Conservation (phyloP, 1,140 invertebrate species). For the Plutomurus gul region DNA sequence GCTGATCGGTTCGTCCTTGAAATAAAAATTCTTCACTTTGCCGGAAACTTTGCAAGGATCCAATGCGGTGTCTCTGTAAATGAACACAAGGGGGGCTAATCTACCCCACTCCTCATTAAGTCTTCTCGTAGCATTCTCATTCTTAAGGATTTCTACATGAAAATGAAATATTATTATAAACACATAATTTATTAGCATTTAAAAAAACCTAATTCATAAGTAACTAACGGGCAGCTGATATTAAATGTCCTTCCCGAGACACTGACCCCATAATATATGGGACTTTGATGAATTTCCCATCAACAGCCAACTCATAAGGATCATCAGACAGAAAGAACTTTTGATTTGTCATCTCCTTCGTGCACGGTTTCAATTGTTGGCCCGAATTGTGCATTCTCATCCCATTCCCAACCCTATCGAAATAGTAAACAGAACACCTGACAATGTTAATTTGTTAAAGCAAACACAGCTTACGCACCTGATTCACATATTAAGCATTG, state of each 20-base stretch:
- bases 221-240: not conserved
- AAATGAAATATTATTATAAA: not conserved
- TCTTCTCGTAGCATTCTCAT: not conserved
- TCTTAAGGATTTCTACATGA: not conserved
- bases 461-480: not conserved
- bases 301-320: not conserved
- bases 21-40: constrained; percentile 9
- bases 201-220: not conserved
- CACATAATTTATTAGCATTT: not conserved
- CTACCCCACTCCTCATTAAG: not conserved
- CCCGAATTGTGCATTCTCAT: not conserved
- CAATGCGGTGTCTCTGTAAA: not conserved
- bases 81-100: not conserved
- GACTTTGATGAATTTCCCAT: constrained; percentile 28
- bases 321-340: constrained; percentile 10
- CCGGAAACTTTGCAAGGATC: constrained; percentile 23
- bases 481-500: too few relatives aligned
- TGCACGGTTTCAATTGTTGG: constrained; percentile 9
- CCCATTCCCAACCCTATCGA: not conserved
- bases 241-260: not conserved
- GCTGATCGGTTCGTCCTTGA: not conserved
- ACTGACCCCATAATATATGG: constrained; percentile 16
- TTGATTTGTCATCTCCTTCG: not conserved
- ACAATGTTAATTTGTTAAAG: not conserved
- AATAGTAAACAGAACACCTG: not conserved